Evolutionary conservation across 2,888 invertebrate species (phyloP), one percentile per base, ranked within the genome.

Genomic region (Caenorhabditis sp.): DNA sequence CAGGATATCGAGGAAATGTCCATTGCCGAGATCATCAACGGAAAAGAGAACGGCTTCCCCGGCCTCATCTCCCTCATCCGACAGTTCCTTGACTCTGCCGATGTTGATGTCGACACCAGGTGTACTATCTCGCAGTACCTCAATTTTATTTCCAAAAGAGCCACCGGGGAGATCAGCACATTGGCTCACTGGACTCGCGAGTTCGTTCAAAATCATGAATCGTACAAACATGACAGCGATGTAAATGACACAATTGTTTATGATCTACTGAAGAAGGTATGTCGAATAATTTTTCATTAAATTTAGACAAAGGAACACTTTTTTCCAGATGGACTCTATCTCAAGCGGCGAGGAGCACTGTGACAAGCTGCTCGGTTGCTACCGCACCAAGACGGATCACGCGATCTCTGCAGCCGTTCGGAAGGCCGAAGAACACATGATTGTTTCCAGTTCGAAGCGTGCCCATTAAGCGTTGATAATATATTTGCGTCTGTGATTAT

Each of bases 81-180:
- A 92, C 96, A 95, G 89, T 99, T 97, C 93, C 94, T 99, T 89
- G 95, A 95, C 86, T 96, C 95, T 80, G 96, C 98, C 95, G 98
- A 99, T 92, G 96, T 98, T 62, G 99, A 99, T 93, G 97, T 97
- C 1, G 98, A 98, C 93, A 98, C 98, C 50, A 96, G 91, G 92
- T 98, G 98, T 93, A 97, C 97, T 9, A 96, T 99, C 90, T 96
- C 96, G 92, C 96, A 97, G 93, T 99, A 99, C 93, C 94, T 99
- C 84, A 96, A 95, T 47, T 89, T 89, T 44, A 89, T 89, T 35
- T 82, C 83, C 79, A 91, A 92, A 77, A 88, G 94, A 74, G 94
- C 94, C 6, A 94, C 95, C 88, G 98, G 98, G 32, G 95, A 96
- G 92, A 94, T 97, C 69, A 94, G 95, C 91, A 99, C 99, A 67